These are phyloP conservation scores for Phalacrocorax brasilianus DNA, from an alignment of 2,113 vertebrate genomes.

Conservation along the genomic window DNA sequence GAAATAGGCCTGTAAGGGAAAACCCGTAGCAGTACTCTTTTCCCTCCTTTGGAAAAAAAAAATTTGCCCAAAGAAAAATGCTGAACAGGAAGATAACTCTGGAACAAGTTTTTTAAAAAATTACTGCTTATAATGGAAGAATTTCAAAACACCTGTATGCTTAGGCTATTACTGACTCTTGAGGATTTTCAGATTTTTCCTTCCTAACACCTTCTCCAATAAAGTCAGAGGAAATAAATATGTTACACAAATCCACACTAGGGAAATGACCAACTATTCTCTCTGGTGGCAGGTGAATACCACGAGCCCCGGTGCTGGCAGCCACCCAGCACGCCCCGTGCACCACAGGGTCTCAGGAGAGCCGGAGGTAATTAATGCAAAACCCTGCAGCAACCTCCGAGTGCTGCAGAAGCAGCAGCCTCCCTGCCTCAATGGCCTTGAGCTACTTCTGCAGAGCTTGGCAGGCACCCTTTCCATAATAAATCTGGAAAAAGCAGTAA, in stretches of 20 bases:
- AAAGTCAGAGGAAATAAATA: neutral
- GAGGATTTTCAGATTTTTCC: neutral
- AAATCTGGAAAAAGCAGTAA: neutral
- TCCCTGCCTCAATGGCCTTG: neutral
- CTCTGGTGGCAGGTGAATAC: neutral
- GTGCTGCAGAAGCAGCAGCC: neutral
- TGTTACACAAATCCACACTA: fast-evolving
- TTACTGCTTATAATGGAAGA: neutral
- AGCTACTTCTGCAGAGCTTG: neutral
- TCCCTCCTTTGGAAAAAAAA: neutral
- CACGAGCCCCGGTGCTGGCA: neutral
- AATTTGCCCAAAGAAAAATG: neutral
- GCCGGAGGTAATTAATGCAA: neutral
- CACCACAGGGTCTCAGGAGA: neutral
- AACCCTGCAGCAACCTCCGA: neutral
- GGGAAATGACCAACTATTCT: neutral
- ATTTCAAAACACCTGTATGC: neutral
- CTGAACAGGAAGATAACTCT: neutral
- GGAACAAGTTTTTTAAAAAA: neutral
- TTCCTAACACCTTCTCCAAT: neutral
- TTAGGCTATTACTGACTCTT: neutral
- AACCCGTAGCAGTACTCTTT: neutral
- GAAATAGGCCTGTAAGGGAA: neutral
- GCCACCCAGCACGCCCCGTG: neutral
- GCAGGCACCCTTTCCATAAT: neutral